Conservation (phyloP, 1,140 invertebrate genomes). For the Leptopilina clavipes region DNA sequence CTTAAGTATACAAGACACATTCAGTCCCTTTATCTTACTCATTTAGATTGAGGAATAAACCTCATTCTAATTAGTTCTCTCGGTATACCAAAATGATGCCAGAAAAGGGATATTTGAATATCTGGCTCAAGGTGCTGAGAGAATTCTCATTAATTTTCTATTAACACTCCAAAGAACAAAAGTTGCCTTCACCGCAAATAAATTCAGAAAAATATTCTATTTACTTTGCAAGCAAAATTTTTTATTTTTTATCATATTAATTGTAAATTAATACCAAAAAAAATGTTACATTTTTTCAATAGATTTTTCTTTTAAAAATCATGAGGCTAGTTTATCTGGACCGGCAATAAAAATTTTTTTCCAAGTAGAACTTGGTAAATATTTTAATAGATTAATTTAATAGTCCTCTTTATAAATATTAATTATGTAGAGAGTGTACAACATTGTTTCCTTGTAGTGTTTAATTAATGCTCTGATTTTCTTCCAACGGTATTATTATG, state of each 20-base stretch:
- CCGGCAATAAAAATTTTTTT: no score
- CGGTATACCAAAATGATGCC: slow-evolving; percentile 7
- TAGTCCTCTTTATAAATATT: slow-evolving; percentile 21
- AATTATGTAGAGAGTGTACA: slow-evolving; percentile 7
- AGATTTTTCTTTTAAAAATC: no score
- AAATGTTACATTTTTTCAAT: no score
- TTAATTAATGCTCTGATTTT: slow-evolving; percentile 20
- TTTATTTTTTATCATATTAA: no score
- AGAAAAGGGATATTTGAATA: slow-evolving; percentile 23
- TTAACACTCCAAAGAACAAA: background rate
- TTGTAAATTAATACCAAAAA: no score
- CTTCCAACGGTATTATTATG: background rate
- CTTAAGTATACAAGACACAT: background rate
- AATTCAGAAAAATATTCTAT: no score
- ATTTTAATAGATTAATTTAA: no score
- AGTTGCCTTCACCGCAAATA: no score
- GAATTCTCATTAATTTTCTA: slow-evolving; percentile 17
- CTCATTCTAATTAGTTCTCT: slow-evolving; percentile 29
- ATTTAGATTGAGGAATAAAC: slow-evolving; percentile 8
- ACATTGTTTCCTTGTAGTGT: background rate
- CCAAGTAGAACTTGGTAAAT: no score
- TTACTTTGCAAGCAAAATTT: no score
- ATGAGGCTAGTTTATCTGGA: no score
- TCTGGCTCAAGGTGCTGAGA: background rate
- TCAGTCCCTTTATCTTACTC: slow-evolving; percentile 18